Evolutionary conservation across 2,888 invertebrate genomes (phyloP), one percentile per base, ranked within the genome.

Genomic region (Thymelicus sylvestris): DNA sequence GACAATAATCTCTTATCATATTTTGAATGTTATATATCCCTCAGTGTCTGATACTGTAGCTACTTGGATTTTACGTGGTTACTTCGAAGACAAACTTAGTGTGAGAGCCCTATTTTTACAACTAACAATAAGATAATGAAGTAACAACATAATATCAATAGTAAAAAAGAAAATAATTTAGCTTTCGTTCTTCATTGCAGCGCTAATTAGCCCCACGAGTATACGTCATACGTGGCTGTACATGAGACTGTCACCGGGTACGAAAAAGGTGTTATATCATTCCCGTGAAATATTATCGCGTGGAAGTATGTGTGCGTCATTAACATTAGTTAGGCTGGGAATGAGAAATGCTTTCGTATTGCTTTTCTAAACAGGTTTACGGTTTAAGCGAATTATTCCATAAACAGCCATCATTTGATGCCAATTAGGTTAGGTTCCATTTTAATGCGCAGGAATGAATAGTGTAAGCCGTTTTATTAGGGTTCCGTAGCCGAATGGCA

Each of bases 301-400:
- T 59, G 57, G 41, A 55, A 24, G 57, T 47, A 47, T 65, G 57
- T 66, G 1, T 10, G 59, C 67, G 39, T 52, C 50, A 60, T 67
- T 48, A 60, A 31, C 66, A 66, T 66, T 59, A 66, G 59, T 66
- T 39, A 31, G 57, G 7, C 6, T 13, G 19, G 60, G 60, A 67
- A 67, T 60, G 60, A 67, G 60, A 67, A 60, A 60, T 67, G 39
- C 66, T 66, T 57, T 66, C 31, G n/a, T 48, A 47, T 57, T 12
- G 66, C 66, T 24, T 66, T 57, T 59, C 8, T 31, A 59, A 59
- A 59, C 66, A 59, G 57, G 31, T 31, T 6, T 47, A 47, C 15
- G 48, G 31, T 57, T 44, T n/a, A 48, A 50, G 60, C 15, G 48
- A 38, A 60, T 67, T 59, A 59, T 60, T 48, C 60, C 59, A 39